These are phyloP conservation scores for Lottia gigantea DNA, from an alignment of 2,888 invertebrate genomes.

Conservation along the genomic window DNA sequence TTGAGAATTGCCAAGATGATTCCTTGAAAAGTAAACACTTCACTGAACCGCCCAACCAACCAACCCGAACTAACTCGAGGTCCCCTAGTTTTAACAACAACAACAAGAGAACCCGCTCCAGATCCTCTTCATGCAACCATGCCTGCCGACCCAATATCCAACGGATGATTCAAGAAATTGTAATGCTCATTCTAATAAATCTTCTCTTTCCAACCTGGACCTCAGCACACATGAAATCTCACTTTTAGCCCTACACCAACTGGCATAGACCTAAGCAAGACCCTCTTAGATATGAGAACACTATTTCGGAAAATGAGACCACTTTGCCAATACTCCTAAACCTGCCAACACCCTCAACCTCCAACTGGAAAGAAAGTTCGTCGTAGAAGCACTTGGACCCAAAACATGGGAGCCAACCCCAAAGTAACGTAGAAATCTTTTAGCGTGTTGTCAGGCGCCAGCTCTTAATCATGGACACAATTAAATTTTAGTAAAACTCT, in stretches of 20 bases:
- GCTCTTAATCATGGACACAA: not conserved
- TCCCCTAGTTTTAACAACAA: no score
- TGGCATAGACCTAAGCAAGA: not conserved
- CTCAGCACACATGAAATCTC: not conserved
- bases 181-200: not conserved
- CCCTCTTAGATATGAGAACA: not conserved
- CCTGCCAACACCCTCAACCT: not conserved
- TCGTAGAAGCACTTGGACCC: not conserved
- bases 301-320: not conserved
- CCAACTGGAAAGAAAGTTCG: not conserved
- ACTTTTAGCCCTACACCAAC: not conserved
- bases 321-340: not conserved
- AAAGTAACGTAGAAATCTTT: not conserved
- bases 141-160: not conserved
- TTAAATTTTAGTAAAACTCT: not conserved
- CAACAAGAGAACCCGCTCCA: no score
- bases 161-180: no score
- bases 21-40: no score
- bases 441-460: not conserved
- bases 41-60: no score
- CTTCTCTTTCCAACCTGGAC: not conserved
- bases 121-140: not conserved
- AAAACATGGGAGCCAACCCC: not conserved
- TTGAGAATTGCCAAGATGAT: no score
- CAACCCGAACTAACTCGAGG: no score